Evolutionary conservation across 1,140 invertebrate species (phyloP).

Genomic region (Protaetia brevitarsis): DNA sequence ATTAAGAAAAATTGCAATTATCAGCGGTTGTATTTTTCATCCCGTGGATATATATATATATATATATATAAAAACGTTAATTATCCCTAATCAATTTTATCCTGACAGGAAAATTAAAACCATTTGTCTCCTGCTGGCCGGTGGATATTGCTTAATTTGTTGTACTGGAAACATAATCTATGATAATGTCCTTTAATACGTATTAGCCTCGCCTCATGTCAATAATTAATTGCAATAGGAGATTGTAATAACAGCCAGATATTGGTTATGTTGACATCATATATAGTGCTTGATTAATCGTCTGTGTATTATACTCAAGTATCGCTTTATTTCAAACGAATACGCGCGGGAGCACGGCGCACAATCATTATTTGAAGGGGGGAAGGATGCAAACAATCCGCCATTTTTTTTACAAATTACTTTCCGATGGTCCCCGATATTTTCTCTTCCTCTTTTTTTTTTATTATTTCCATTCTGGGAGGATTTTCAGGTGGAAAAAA

Average conservation of each 20-base stretch:
- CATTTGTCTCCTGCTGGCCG: neutral
- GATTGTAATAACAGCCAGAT: conserved; percentile 35
- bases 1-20: too few species aligned
- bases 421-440: too few species aligned
- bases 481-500: neutral
- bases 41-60: too few species aligned
- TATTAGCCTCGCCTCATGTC: conserved; percentile 27
- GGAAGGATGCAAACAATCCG: too few species aligned
- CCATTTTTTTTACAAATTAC: too few species aligned
- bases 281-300: conserved; percentile 36
- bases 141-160: conserved; percentile 9
- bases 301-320: conserved; percentile 35
- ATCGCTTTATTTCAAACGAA: conserved; percentile 32
- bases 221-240: conserved; percentile 39
- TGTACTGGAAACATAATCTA: conserved; percentile 14
- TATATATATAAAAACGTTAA: conserved; percentile 31
- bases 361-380: too few species aligned
- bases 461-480: too few species aligned
- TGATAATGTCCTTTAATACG: conserved; percentile 25
- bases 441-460: too few species aligned
- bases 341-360: too few species aligned
- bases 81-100: neutral
- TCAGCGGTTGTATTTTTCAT: too few species aligned
- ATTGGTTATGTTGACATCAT: conserved; percentile 33
- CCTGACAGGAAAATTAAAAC: conserved; percentile 7